Evolutionary conservation across 2,888 invertebrate species (phyloP).

Genomic region (Polydrusus tereticollis): DNA sequence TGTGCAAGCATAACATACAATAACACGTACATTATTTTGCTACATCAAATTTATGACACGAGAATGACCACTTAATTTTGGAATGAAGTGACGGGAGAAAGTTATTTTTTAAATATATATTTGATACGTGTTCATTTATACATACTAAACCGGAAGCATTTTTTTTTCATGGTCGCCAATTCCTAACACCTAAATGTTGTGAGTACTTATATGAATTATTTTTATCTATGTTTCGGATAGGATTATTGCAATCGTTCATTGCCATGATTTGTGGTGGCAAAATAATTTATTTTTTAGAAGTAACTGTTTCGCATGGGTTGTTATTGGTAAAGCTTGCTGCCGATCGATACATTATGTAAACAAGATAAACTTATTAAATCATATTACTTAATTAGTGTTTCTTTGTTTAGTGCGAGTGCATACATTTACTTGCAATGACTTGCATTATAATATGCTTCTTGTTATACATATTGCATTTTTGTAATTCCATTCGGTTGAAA

Average conservation of each 20-base stretch:
- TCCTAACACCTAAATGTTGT: not conserved
- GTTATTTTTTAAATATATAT: not conserved
- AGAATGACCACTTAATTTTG: not conserved
- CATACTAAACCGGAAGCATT: not conserved
- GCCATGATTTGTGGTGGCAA: not conserved
- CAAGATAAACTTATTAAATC: constrained; percentile 2
- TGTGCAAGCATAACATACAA: too few relatives aligned
- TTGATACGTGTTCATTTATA: not conserved
- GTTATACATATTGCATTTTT: too few relatives aligned
- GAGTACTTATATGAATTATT: not conserved
- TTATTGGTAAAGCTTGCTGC: not conserved
- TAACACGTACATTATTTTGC: too few relatives aligned
- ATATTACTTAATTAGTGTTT: constrained; percentile 2
- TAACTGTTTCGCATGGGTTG: not conserved
- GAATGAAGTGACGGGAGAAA: not conserved
- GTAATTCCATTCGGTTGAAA: too few relatives aligned
- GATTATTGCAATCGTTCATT: not conserved
- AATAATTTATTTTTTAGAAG: not conserved
- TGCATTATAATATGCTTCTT: too few relatives aligned
- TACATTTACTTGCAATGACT: not conserved
- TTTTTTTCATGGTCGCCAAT: not conserved
- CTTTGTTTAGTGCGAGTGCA: not conserved
- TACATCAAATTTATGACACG: not conserved
- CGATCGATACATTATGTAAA: constrained; percentile 4
- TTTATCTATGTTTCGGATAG: not conserved